Evolutionary conservation across 2,888 invertebrate species (phyloP).

Genomic region (Phrixothrix hirtus): DNA sequence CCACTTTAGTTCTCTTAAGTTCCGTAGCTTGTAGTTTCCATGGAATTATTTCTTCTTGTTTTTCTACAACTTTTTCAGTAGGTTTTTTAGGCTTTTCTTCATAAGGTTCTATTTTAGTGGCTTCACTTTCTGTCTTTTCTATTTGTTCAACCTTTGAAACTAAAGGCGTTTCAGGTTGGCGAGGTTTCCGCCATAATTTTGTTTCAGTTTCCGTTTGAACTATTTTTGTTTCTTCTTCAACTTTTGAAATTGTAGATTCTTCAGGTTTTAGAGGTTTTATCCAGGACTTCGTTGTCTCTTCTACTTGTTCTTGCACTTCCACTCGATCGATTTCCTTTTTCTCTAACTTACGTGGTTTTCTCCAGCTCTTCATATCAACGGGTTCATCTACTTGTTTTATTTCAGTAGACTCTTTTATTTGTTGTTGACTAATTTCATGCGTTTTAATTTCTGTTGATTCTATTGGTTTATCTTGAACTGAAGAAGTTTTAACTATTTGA

Average conservation of each 20-base stretch:
- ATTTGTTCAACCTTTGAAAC: slow-evolving; percentile 1
- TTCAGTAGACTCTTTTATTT: too few species aligned
- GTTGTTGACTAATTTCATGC: too few species aligned
- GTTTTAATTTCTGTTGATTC: too few species aligned
- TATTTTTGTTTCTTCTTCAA: slow-evolving; percentile 43
- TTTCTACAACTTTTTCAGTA: slow-evolving; percentile 21
- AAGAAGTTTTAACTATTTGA: neutral
- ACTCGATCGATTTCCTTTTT: slow-evolving; percentile 48
- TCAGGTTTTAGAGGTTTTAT: slow-evolving; percentile 32
- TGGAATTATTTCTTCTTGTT: slow-evolving; percentile 14
- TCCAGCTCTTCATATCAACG: too few species aligned
- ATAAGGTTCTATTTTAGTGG: slow-evolving; percentile 8
- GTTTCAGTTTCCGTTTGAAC: slow-evolving; percentile 24
- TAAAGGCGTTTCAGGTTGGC: slow-evolving; percentile 4
- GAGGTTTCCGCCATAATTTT: slow-evolving; percentile 30
- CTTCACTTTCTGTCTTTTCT: slow-evolving; percentile 36
- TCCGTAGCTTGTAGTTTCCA: slow-evolving; percentile 24
- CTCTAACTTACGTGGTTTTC: slow-evolving; percentile 32
- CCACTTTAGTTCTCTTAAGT: slow-evolving; percentile 16
- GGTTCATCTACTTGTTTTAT: too few species aligned
- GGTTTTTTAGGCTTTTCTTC: slow-evolving; percentile 31
- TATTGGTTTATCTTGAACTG: too few species aligned
- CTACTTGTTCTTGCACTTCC: slow-evolving; percentile 48
- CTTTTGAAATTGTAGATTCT: too few species aligned
- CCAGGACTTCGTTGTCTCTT: slow-evolving; percentile 17